Evolutionary conservation across 2,888 invertebrate species (phyloP), one percentile per base, ranked within the genome.

Genomic region (Osedax frankpressi): DNA sequence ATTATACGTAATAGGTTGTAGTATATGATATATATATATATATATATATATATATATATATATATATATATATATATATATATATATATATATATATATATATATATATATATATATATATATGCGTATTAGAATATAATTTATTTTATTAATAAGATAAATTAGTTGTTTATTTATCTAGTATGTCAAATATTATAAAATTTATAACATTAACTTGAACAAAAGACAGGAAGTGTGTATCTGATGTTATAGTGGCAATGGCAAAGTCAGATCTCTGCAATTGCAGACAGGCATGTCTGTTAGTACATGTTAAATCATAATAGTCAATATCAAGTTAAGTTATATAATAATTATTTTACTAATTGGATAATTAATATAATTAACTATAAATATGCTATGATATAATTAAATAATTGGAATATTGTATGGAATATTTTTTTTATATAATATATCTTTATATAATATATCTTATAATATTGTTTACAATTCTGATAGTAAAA

Each of bases 51-150:
- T 59, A 59, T 59, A 59, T 59, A 59, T 59, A 59, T 65, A n/a
- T 65, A n/a, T 65, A 65, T 65, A n/a, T 65, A n/a, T 65, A n/a
- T 65, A n/a, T 65, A 3, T 65, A 11, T 65, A 65, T 65, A 65
- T 65, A 65, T 65, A 65, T 65, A n/a, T 11, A 11, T 3, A 65
- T 11, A 65, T 3, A n/a, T 65, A 65, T n/a, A 3, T 11, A 65
- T 65, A 65, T 65, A n/a, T 65, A 59, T 59, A 59, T 59, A 59
- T 59, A 59, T 59, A 59, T 59, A 59, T 59, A 59, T 59, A 59
- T 59, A 59, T 59, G 19, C 19, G 19, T 59, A 59, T 59, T 14
- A 14, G 19, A 14, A 59, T 59, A 59, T 59, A 59, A 14, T 14
- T 59, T 14, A 14, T 14, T 59, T 14, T 59, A 19, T 59, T 14